Percentiles rank a stretch among this genome's conserved stretches.
Conservation (phyloP, 2,797 vertebrate genomes). For the Chiloscyllium punctatum region DNA sequence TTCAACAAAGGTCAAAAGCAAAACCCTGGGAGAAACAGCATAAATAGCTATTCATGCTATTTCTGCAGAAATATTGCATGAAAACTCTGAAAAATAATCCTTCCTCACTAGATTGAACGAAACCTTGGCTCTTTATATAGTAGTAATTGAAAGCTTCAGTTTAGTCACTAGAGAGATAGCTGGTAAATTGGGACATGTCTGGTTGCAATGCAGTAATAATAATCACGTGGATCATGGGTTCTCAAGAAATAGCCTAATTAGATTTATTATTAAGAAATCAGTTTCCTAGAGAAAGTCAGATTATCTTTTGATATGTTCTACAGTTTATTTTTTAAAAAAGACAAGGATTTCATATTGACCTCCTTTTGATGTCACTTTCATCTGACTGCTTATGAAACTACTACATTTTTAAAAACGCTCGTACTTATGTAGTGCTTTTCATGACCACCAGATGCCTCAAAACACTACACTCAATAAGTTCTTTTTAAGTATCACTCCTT, state of each 20-base stretch:
- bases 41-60: not conserved
- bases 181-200: not conserved
- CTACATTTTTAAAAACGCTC: no score
- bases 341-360: not conserved
- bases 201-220: not conserved
- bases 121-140: not conserved
- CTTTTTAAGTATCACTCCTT: no score
- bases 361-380: not conserved
- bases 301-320: not conserved
- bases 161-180: not conserved
- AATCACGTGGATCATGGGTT: not conserved
- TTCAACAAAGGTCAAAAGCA: not conserved
- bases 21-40: not conserved
- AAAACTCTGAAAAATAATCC: not conserved
- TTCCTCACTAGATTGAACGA: not conserved
- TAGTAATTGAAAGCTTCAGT: not conserved
- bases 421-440: no score
- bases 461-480: no score
- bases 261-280: not conserved
- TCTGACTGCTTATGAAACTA: not conserved
- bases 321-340: not conserved
- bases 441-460: no score
- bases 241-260: not conserved
- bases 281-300: not conserved
- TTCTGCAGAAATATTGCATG: not conserved